Base-by-base conservation (phyloP, 2,113 vertebrate genomes). In the Semicossyphus pulcher region DNA sequence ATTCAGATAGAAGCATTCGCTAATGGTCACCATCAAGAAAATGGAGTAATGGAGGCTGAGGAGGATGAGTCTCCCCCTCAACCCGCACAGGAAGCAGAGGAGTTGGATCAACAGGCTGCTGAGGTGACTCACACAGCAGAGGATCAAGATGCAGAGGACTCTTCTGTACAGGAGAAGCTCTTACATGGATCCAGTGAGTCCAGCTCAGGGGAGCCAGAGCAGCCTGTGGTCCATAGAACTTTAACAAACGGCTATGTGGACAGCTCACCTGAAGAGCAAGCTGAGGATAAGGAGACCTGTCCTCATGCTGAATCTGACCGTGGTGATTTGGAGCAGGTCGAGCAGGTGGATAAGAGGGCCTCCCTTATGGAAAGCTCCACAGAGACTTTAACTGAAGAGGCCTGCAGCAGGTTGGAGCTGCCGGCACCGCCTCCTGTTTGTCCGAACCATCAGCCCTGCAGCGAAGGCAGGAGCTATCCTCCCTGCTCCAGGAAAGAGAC, bases 341-440 rank as follows among this genome's bases (percentile, higher is more conserved):
- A 89, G 65, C 80, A 51, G 2, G 61, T 68, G 0, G 95, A 95
- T 76, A 92, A 90, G 37, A 91, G 89, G 72, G 84, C 86, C 49
- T 94, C 96, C 31, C 88, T 93, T 15, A 76, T 93, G 34, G 96
- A 96, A 44, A 96, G 95, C 60, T 97, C 96, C 47, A 93, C 95
- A 0, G 96, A 97, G 89, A 94, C 95, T 73, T 88, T 97, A 75
- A 95, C 93, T 0, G 96, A 97, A 78, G 95, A 88, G 0, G 93
- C 92, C 61, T 90, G 88, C 61, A 44, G 76, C n/a, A 92, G 90
- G 73, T 65, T 78, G 2, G 94, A 95, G 44, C 69, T 29, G 5
- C 34, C 86, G 8, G 77, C 45, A 9, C 81, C 53, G 29, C 67
- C 7, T 0, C 48, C 77, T 1, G 29, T 72, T 18, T 72, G 68